Base-by-base conservation (phyloP, 2,888 invertebrate genomes). In the Syrista parreyssii region DNA sequence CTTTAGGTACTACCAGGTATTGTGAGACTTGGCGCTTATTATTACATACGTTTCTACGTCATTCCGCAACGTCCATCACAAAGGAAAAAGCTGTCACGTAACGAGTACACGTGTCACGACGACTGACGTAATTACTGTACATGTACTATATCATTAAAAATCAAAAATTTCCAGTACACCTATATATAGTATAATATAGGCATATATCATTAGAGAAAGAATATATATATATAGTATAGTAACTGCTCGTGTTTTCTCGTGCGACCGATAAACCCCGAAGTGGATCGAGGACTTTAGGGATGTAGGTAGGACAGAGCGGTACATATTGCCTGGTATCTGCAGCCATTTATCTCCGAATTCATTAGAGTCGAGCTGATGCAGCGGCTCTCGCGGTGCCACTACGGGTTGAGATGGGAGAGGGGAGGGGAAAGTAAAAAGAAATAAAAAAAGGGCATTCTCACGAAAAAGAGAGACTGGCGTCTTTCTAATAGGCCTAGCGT, bases 311-410 rank as follows among this genome's bases (percentile, higher is more conserved):
- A 55, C 55, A 55, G 55, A 55, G 55, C 23, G 55, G 55, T 83
- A 85, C 85, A 85, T 86, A 85, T 86, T 85, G 86, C 81, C 83
- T 81, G 82, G 81, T 86, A 87, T 88, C 86, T 85, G 76, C 81
- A 78, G 81, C 84, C 86, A 88, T 89, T 89, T 84, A 88, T 87
- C 86, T 86, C 81, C 84, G 85, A 85, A 88, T 88, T 88, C 88
- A 89, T 89, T 89, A 88, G 84, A 71, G 32, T 83, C 83, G 79
- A 79, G 83, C 82, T 78, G 86, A 87, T 88, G 85, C 85, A 77
- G 75, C 76, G 75, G 77, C 79, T 78, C 81, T 75, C 55, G 55
- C 55, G 55, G 55, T 55, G 23, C 55, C 55, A 55, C 55, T 55
- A 2, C 23, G 55, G 55, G 6, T 9, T 55, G 15, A 15, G 55